Conservation (phyloP, 2,888 invertebrate species). For the Drosophila aldrichi region DNA sequence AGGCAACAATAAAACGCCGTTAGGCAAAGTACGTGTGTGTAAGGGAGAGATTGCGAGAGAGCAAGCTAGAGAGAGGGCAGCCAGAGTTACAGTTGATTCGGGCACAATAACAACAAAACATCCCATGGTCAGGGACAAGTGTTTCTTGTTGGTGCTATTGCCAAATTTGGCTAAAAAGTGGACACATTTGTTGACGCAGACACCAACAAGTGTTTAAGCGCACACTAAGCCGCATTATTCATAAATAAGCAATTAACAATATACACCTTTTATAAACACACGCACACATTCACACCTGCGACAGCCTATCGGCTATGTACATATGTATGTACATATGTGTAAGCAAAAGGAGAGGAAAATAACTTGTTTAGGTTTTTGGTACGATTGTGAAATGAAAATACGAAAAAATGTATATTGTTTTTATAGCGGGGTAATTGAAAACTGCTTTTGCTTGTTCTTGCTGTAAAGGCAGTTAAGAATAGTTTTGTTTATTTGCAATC, state of each 20-base stretch:
- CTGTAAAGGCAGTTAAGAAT: background rate
- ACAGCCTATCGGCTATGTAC: background rate
- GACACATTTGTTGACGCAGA: conserved; percentile 21
- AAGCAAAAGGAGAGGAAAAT: background rate
- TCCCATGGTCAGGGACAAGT: conserved; percentile 16
- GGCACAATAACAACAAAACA: conserved; percentile 17
- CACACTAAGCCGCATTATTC: conserved; percentile 7
- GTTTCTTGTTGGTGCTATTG: conserved; percentile 22
- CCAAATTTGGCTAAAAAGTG: conserved; percentile 32
- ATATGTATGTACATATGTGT: too few species aligned
- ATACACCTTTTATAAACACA: background rate
- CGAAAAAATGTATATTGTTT: background rate
- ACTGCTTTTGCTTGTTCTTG: background rate
- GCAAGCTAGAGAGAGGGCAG: background rate
- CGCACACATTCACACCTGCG: background rate
- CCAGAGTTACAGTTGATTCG: conserved; percentile 2
- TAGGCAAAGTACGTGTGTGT: background rate
- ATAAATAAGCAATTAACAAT: conserved; percentile 32
- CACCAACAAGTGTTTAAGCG: conserved; percentile 40
- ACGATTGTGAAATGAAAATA: background rate
- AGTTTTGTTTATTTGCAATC: conserved; percentile 23
- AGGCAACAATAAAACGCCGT: conserved; percentile 21
- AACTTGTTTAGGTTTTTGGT: background rate
- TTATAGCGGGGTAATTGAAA: background rate
- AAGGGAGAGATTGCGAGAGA: background rate